phyloP scores from a whole-genome alignment of 2,888 invertebrate species.

The Agrotis puta region DNA sequence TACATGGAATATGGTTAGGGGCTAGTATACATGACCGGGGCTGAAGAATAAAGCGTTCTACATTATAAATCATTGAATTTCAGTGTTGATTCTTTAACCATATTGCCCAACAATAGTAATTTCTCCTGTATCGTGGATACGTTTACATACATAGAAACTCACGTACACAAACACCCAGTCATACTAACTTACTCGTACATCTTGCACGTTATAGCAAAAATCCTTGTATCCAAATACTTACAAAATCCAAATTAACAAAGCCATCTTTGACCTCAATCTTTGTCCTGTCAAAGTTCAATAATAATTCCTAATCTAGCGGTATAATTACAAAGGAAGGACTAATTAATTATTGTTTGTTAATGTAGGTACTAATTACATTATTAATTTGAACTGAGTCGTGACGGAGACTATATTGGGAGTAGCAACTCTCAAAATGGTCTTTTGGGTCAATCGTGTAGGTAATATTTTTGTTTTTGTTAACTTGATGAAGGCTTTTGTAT shows the following conservation, averaged over 20 bases:
- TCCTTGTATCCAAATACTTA: not conserved
- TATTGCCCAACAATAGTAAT: too few relatives aligned
- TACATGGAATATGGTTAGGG: too few relatives aligned
- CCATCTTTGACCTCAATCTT: not conserved
- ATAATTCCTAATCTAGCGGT: conserved; percentile 5
- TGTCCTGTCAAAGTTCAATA: not conserved
- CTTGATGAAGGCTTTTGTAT: conserved; percentile 10
- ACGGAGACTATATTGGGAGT: conserved; percentile 36
- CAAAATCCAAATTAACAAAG: not conserved
- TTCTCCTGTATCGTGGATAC: too few relatives aligned
- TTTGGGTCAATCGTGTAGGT: conserved; percentile 13
- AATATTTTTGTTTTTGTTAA: conserved; percentile 15
- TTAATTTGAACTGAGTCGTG: conserved; percentile 32
- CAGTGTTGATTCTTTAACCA: too few relatives aligned
- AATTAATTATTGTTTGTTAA: conserved; percentile 24
- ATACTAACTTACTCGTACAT: too few relatives aligned
- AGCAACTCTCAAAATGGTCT: conserved; percentile 6
- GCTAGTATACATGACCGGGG: too few relatives aligned
- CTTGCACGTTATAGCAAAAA: not conserved
- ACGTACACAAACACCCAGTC: too few relatives aligned
- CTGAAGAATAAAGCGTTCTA: too few relatives aligned
- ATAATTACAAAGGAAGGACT: not conserved
- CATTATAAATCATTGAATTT: too few relatives aligned
- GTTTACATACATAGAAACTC: too few relatives aligned
- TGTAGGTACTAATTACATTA: conserved; percentile 11